Conservation (phyloP, 2,113 vertebrate species). For the Castor canadensis region DNA sequence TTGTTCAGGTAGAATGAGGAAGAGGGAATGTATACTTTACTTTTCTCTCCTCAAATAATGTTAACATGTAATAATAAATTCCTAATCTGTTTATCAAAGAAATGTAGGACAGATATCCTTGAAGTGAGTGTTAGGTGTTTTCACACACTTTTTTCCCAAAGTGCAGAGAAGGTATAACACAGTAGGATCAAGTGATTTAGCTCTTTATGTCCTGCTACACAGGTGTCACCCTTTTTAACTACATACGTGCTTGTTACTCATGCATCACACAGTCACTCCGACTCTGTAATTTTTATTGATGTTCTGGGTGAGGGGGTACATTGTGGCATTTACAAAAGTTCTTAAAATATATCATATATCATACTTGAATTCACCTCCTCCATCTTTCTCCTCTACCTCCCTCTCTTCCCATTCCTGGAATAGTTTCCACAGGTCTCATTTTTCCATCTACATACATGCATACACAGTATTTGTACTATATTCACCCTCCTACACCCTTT, state of each 20-base stretch:
- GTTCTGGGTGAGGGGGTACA: no score
- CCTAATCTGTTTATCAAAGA: not conserved
- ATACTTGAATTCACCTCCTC: no score
- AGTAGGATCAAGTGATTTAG: not conserved
- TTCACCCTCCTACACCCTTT: no score
- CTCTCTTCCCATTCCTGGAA: no score
- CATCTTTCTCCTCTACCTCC: no score
- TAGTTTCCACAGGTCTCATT: no score
- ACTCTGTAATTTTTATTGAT: no score
- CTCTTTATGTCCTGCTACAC: not conserved
- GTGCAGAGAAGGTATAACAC: not conserved
- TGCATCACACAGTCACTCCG: not conserved
- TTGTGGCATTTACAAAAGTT: no score
- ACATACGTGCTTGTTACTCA: not conserved
- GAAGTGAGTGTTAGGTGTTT: not conserved
- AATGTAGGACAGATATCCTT: not conserved
- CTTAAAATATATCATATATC: no score
- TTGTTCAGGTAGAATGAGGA: not conserved
- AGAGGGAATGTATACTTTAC: not conserved
- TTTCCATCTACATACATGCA: no score
- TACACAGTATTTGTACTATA: no score
- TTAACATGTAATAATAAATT: not conserved
- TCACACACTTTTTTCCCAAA: not conserved
- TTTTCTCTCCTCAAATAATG: not conserved
- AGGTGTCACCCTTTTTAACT: not conserved